Base-by-base conservation (phyloP, 2,797 vertebrate species). In the Sebastes matsubarae region DNA sequence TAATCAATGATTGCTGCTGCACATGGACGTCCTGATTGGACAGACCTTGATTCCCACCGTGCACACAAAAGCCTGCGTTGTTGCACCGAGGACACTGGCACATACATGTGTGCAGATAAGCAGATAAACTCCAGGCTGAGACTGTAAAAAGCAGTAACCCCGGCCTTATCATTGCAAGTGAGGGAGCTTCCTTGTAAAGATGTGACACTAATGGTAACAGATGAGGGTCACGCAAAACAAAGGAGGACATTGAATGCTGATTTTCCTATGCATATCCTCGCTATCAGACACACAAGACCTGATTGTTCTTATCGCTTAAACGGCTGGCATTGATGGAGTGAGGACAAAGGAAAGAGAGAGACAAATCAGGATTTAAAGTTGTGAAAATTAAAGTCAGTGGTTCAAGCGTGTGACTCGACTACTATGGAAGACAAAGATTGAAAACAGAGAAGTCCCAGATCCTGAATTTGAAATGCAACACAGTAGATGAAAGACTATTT, bases 161-260 rank as follows among this genome's bases (percentile, higher is more conserved):
- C 58, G n/a, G 75, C 78, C 84, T 93, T 94, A 94, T 94, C 93
- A 83, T 60, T 77, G 84, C 84, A 84, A 84, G 68, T 32, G 77
- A 89, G 89, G 93, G 90, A 83, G 90, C 90, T 94, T 94, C 94
- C 90, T 93, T 80, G 78, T 90, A 75, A 80, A 89, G 90, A 88
- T 85, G 84, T 92, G 90, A 94, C 95, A 93, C 86, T 93, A 87
- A 93, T 94, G 91, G 91, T 91, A 90, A 92, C 80, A 93, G 93
- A 95, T 90, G 90, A 87, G 91, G 88, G 78, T 87, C 90, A 88
- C 52, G 76, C 86, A 86, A 93, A 92, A 96, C 95, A 96, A 96
- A 94, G 93, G 80, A 81, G 85, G 78, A 77, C 90, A 94, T 93
- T 95, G 87, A 95, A 91, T 89, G 82, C 83, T 88, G 91, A 93